phyloP scores from a whole-genome alignment of 2,113 vertebrate species.

The Stictonetta naevosa region DNA sequence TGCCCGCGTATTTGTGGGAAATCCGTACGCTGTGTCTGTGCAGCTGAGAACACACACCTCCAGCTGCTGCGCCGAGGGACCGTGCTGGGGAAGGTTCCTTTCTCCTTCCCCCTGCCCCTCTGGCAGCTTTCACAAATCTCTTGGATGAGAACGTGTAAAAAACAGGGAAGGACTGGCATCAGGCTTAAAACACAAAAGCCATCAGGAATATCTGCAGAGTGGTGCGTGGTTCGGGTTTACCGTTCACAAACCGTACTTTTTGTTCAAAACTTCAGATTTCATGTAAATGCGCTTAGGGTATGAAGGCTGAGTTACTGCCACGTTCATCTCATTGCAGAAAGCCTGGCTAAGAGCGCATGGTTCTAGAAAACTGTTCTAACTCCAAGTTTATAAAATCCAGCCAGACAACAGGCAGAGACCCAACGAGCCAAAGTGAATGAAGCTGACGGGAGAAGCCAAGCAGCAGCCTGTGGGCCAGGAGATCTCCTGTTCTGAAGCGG shows the following conservation, averaged over 20 bases:
- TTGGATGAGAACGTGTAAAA: fast-evolving
- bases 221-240: neutral
- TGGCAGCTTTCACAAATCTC: neutral
- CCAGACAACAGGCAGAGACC: neutral
- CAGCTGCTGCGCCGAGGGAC: neutral
- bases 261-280: neutral
- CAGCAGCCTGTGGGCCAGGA: neutral
- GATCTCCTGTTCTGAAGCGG: neutral
- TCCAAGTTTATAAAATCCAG: neutral
- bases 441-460: neutral
- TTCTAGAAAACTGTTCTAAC: neutral
- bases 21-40: neutral
- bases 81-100: too few relatives aligned
- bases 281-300: neutral
- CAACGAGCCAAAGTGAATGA: neutral
- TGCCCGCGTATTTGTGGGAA: neutral
- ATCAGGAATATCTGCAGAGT: too few relatives aligned
- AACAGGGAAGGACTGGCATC: neutral
- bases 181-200: neutral
- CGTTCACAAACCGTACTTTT: neutral
- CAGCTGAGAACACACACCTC: neutral
- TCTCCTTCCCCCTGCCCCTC: neutral
- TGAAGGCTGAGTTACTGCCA: neutral
- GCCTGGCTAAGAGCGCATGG: neutral
- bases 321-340: neutral